Evolutionary conservation across 2,888 invertebrate genomes (phyloP).

Genomic region (Catotricha subobsoleta): DNA sequence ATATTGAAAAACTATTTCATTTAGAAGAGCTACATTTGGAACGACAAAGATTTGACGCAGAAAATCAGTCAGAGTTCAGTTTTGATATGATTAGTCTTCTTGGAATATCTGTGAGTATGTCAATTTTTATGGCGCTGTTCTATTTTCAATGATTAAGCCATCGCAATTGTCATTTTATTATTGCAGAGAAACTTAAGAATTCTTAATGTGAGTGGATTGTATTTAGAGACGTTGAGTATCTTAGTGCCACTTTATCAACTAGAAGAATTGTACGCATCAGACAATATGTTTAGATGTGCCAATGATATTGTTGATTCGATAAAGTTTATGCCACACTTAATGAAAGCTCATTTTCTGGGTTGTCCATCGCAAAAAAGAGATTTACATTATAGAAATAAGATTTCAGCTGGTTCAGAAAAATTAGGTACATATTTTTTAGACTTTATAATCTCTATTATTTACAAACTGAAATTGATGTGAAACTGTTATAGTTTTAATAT

Average conservation of each 20-base stretch:
- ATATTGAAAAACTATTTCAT: constrained; percentile 38
- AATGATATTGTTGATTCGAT: constrained; percentile 32
- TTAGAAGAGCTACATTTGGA: constrained; percentile 51
- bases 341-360: constrained; percentile 37
- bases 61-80: constrained; percentile 41
- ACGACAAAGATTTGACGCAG: constrained; percentile 37
- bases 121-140: constrained; percentile 3
- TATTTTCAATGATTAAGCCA: not conserved
- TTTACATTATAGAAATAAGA: constrained; percentile 46
- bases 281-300: constrained; percentile 3
- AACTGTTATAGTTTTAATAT: no score
- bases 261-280: not conserved
- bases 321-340: constrained; percentile 35
- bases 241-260: not conserved
- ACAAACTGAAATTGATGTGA: no score
- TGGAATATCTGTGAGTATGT: constrained; percentile 36
- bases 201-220: constrained; percentile 3
- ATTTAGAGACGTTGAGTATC: not conserved
- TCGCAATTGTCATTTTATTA: constrained; percentile 3
- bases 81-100: constrained; percentile 46
- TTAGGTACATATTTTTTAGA: no score
- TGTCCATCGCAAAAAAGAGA: constrained; percentile 42
- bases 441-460: no score
- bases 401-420: constrained; percentile 41
- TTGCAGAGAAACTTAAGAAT: not conserved